Evolutionary conservation across 2,888 invertebrate genomes (phyloP), one percentile per base, ranked within the genome.

Genomic region (Oscheius sp.): DNA sequence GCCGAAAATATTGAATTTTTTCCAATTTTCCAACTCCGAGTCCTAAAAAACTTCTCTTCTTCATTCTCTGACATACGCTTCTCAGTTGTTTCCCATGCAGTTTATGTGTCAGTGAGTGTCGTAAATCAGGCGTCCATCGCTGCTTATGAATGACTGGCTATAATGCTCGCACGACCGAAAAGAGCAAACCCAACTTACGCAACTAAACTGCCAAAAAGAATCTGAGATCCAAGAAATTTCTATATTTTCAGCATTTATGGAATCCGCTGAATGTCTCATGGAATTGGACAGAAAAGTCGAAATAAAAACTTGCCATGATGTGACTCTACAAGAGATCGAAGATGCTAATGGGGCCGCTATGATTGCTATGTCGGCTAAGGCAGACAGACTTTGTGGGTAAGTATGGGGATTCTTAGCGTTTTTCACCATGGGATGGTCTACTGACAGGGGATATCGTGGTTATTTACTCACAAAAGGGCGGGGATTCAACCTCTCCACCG

Each of bases 221-320:
- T n/a, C n/a, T n/a, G n/a, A n/a, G n/a, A n/a, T n/a, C n/a, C n/a
- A n/a, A 12, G 27, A 35, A 35, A 35, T 6, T 35, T 6, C 5
- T n/a, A 58, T 0, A 46, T 29, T 72, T 73, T 25, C 49, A 88
- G 88, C 85, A 13, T 88, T 88, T 76, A 84, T 88, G 82, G 81
- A 80, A 46, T 85, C 85, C 16, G 88, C 88, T 6, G 87, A 88
- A 75, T 88, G 88, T 74, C 76, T 88, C 25, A 88, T 88, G 87
- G 85, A 85, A 52, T 72, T 88, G 72, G 88, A 88, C 73, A 81
- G 86, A 45, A 74, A 83, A 69, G 83, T 85, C 3, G 70, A 78
- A 16, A 87, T 88, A 12, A 87, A 87, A 69, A 69, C 73, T 9
- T 88, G 88, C 64, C 88, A 88, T 69, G 87, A 86, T 61, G 79